Percentiles rank a stretch among this genome's conserved stretches.
These are phyloP conservation scores for Andricus curvator DNA, from an alignment of 2,888 invertebrate genomes.

Conservation along the genomic window DNA sequence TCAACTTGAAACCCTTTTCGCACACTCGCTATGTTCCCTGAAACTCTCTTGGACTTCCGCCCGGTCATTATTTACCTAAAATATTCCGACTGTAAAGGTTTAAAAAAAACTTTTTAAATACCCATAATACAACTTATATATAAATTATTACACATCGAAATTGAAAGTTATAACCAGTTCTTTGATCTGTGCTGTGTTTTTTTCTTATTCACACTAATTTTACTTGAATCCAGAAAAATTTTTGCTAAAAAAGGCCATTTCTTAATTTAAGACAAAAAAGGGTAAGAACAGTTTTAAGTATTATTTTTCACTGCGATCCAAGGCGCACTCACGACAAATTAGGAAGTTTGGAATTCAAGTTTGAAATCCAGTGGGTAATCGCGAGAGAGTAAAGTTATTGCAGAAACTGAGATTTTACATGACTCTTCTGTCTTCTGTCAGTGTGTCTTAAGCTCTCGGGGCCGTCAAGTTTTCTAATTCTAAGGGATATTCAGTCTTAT, in stretches of 20 bases:
- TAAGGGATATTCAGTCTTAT: conserved; percentile 61
- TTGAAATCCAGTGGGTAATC: conserved; percentile 20
- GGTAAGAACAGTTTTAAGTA: no score
- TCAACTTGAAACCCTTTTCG: conserved; percentile 41
- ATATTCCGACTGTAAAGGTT: not conserved
- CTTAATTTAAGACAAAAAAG: no score
- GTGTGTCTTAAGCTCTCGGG: conserved; percentile 50
- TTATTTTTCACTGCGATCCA: no score
- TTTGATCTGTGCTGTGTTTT: no score
- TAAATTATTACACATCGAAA: no score
- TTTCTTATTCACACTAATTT: no score
- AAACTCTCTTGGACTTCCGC: conserved; percentile 67
- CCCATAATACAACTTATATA: not conserved
- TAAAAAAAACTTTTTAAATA: not conserved
- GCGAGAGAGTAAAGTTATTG: not conserved
- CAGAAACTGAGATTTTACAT: conserved; percentile 12
- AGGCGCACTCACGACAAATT: conserved; percentile 48
- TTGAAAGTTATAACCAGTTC: no score
- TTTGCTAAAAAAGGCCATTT: no score
- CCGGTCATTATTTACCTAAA: conserved; percentile 49
- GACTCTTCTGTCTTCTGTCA: conserved; percentile 48
- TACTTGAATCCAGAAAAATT: no score
- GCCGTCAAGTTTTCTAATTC: conserved; percentile 59
- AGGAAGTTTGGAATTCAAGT: not conserved
- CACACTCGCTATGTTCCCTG: conserved; percentile 16